A percentile compares a stretch with the other conserved stretches of the same genome.
Evolutionary conservation across 2,113 vertebrate species (phyloP).

Genomic region (Pholis gunnellus): DNA sequence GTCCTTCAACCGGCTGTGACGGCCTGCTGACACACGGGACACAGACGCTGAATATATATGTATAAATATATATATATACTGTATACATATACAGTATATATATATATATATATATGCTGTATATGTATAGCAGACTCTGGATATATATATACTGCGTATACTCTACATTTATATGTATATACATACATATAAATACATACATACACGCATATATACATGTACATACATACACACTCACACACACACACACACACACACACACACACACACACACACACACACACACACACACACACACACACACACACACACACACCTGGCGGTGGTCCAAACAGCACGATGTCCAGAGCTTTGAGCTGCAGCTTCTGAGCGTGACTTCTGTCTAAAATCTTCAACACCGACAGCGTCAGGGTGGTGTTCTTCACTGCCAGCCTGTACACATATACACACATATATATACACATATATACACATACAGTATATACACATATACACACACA

Average conservation of each 20-base stretch:
- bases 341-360: constrained; percentile 95
- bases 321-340: constrained; percentile 92
- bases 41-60: not conserved
- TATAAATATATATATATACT: not conserved
- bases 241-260: not conserved
- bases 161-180: not conserved
- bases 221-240: not conserved
- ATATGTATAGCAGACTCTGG: too few species aligned
- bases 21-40: constrained; percentile 75
- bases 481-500: too few species aligned
- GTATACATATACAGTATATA: too few species aligned
- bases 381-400: constrained; percentile 90
- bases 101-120: not conserved
- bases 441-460: not conserved
- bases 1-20: constrained; percentile 90
- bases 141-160: not conserved
- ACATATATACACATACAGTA: too few species aligned
- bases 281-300: constrained; percentile 71
- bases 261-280: constrained; percentile 71
- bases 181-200: too few species aligned
- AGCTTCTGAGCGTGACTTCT: constrained; percentile 94
- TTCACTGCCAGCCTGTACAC: constrained; percentile 90
- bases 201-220: too few species aligned
- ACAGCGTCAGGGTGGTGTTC: constrained; percentile 88
- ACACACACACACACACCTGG: constrained; percentile 80